Base-by-base conservation (phyloP, 1,140 invertebrate genomes). In the Magallana angulata region DNA sequence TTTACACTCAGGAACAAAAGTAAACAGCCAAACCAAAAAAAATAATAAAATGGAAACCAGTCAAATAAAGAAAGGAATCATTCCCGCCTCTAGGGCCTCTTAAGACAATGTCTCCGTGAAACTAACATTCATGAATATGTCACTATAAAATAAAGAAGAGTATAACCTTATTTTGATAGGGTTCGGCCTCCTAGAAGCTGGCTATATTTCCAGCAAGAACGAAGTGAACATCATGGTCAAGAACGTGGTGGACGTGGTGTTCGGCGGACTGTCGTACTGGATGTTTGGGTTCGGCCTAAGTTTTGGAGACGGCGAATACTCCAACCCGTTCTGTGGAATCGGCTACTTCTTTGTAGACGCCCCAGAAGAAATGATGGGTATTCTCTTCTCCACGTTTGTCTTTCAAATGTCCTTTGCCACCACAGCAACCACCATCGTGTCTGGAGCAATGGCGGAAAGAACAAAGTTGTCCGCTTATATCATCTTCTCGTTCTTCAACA, bases 211-310 rank as follows among this genome's bases (percentile, higher is more conserved):
- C 16, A 93, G 94, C 11, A 96, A 96, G 92, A 96, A 96, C 90
- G 95, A 95, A 14, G 96, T 96, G 0, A 96, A 96, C 89, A 96
- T 96, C 85, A 93, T 96, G 86, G 94, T 96, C 89, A 96, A 96
- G 91, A 96, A 96, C 91, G 93, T 96, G 11, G 91, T 96, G 7
- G 96, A 96, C 92, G 94, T 99, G 84, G 97, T 98, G 11, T 96
- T 99, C 3, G 98, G 98, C 16, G 98, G 98, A 83, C 93, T 98
- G 6, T 98, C 98, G 0, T 99, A 99, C 94, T 99, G 98, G 98
- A 96, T 98, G 24, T 98, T 99, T 93, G 98, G 98, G 0, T 99
- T 98, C 94, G 98, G 97, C 0, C 96, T 99, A 92, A 98, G 97
- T 82, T 99, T 98, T 91, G 98, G 98, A 0, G 95, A 96, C 12